Evolutionary conservation across 2,797 vertebrate species (phyloP).

Genomic region (Sorex maritimensis): DNA sequence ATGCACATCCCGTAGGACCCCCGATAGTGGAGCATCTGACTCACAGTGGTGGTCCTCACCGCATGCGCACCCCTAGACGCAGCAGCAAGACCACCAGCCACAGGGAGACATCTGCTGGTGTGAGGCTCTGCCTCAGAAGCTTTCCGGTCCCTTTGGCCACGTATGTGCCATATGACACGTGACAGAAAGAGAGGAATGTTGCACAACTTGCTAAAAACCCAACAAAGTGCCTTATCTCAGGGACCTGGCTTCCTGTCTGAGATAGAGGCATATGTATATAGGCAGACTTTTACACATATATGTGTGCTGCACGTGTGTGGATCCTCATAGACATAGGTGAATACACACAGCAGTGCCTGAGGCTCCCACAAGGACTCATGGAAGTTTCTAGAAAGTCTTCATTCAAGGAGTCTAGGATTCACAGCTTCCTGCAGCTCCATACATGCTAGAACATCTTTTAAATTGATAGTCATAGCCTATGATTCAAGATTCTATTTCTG

Average conservation of each 20-base stretch:
- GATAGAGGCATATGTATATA: neutral
- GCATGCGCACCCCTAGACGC: neutral
- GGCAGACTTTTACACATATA: neutral
- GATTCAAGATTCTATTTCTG: neutral
- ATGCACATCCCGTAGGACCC: neutral
- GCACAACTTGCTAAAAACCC: slow-evolving; percentile 16
- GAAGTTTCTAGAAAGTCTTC: neutral
- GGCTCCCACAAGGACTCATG: neutral
- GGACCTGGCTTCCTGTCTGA: neutral
- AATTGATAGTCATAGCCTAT: neutral
- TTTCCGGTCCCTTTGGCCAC: neutral
- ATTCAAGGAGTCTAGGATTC: neutral
- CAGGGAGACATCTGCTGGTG: neutral
- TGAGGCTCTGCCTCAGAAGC: slow-evolving; percentile 2
- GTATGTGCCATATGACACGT: neutral
- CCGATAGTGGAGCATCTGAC: neutral
- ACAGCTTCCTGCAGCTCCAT: neutral
- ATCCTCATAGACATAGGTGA: neutral
- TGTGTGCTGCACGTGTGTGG: neutral
- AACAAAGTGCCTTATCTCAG: slow-evolving; percentile 9
- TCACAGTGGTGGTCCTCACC: neutral
- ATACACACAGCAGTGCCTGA: neutral
- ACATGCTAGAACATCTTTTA: neutral
- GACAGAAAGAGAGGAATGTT: slow-evolving; percentile 20
- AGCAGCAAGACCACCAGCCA: neutral